These are phyloP conservation scores for Drosophila bocqueti DNA, from an alignment of 1,140 invertebrate genomes.

Conservation along the genomic window DNA sequence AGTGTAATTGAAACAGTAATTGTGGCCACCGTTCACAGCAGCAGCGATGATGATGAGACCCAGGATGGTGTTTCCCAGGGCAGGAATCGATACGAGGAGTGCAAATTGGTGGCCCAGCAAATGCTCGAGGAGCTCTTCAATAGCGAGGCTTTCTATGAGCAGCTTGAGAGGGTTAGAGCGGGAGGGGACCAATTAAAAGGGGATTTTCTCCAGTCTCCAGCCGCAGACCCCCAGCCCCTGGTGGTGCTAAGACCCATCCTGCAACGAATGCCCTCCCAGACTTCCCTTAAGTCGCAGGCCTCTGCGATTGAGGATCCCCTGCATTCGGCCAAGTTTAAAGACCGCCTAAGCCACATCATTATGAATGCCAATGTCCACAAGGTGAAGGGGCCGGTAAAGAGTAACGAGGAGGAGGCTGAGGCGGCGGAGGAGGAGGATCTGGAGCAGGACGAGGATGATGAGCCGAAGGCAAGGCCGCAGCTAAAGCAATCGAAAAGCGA, in stretches of 20 bases:
- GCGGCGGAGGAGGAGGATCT: constrained; percentile 5
- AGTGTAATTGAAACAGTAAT: constrained; percentile 79
- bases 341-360: constrained; percentile 71
- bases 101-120: constrained; percentile 44
- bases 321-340: constrained; percentile 79
- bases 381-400: constrained; percentile 19
- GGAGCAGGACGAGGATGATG: constrained; percentile 7
- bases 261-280: constrained; percentile 40
- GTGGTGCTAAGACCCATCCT: neutral
- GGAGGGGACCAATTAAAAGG: neutral
- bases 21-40: constrained; percentile 78
- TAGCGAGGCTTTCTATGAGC: constrained; percentile 59
- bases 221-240: neutral
- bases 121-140: constrained; percentile 72
- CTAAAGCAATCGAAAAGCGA: constrained; percentile 83
- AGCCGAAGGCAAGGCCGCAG: constrained; percentile 39
- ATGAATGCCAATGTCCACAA: constrained; percentile 59
- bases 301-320: constrained; percentile 72
- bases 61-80: constrained; percentile 17
- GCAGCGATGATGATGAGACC: constrained; percentile 62
- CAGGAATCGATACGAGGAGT: constrained; percentile 48
- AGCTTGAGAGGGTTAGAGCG: constrained; percentile 27
- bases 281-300: constrained; percentile 44
- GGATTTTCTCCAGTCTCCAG: neutral
- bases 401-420: constrained; percentile 8